A percentile compares a stretch with the other conserved stretches of the same genome.
Conservation (phyloP, 2,113 vertebrate species). For the Chaetops frenatus region DNA sequence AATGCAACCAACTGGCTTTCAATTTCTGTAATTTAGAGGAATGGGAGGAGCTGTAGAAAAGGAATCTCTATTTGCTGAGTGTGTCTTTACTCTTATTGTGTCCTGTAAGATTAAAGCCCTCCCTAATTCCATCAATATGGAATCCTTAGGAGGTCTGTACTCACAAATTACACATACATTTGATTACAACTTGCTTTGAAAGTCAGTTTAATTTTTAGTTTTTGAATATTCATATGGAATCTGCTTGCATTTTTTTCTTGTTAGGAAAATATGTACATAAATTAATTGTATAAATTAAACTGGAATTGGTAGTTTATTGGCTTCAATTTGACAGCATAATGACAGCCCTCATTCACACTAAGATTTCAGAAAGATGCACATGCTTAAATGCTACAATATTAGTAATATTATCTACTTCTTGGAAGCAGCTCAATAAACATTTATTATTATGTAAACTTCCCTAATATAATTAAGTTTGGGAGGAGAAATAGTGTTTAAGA, state of each 20-base stretch:
- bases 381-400: background rate
- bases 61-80: background rate
- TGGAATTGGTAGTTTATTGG: background rate
- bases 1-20: background rate
- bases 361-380: background rate
- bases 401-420: background rate
- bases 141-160: constrained; percentile 5
- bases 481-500: background rate
- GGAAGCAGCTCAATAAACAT: background rate
- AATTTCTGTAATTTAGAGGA: background rate
- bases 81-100: background rate
- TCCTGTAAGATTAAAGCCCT: background rate
- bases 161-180: background rate
- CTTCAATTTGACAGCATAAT: background rate
- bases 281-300: background rate
- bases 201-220: constrained; percentile 7
- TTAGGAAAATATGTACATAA: background rate
- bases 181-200: background rate
- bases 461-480: background rate
- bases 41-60: background rate
- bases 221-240: background rate
- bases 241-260: background rate
- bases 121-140: background rate
- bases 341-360: background rate
- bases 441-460: background rate